Base-by-base conservation (phyloP, 2,888 invertebrate species). In the Meteorus colon region DNA sequence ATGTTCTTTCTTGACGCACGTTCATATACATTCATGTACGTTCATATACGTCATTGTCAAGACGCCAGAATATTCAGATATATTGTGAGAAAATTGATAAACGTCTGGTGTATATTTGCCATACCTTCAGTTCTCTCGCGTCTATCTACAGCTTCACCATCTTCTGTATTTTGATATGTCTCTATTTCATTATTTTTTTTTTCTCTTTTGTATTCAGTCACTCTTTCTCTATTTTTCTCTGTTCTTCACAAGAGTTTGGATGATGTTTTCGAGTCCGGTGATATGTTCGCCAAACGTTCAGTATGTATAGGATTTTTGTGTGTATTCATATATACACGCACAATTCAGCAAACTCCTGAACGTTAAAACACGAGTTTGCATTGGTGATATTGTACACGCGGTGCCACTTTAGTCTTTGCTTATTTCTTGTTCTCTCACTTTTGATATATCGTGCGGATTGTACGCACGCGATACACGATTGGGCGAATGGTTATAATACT, bases 211-310 rank as follows among this genome's bases (percentile, higher is more conserved):
- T 75, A 67, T 77, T 67, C 74, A 34, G 29, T 34, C 6, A 59
- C 34, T 48, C 55, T 24, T 1, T 24, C 24, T 59, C 65, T 70
- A 48, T 66, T 60, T 59, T 65, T 59, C 66, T 48, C 74, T 55
- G 41, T 41, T 41, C 12, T 12, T 63, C 55, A 34, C 55, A 66
- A 24, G 65, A 31, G 63, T 75, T 63, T 62, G 78, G 78, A 73
- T 78, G 77, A 78, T 78, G 78, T 78, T 78, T 78, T 78, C 78
- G 75, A 77, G 77, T 77, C 77, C 78, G 78, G 55, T 70, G 75
- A 78, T 78, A 78, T 69, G 55, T 65, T 59, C 69, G 59, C 51
- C 67, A 16, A 55, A 70, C 74, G 63, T 51, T 48, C 51, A 65
- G 48, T 67, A 69, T 75, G 72, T 73, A 73, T 68, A 73, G 75